Base-by-base conservation (phyloP, 2,113 vertebrate genomes). In the Pseudorhombus dupliciocellatus region DNA sequence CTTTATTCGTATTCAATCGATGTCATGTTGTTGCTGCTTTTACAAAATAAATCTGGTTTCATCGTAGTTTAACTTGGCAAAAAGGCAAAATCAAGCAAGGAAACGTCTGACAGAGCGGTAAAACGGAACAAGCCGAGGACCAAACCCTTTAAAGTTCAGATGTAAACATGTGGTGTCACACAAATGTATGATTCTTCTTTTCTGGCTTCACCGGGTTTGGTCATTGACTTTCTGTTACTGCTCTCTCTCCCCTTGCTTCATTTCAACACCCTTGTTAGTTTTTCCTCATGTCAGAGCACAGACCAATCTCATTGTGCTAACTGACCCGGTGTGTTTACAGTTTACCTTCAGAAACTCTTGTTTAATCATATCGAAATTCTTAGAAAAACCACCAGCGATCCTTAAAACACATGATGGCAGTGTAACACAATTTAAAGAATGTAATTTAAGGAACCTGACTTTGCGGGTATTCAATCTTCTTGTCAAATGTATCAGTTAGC, bases 41-140 rank as follows among this genome's bases (percentile, higher is more conserved):
- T 22, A 73, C 50, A 84, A 87, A 90, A 92, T 79, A 90, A 90
- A 88, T 80, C 88, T 87, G 88, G 87, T 88, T 74, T 75, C 70
- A 66, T 73, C 79, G 40, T 83, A 10, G 66, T 76, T 83, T 54
- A 55, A 50, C 24, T 73, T 48, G 11, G 42, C 5, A 48, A 68
- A 60, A 72, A 54, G 75, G 46, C 20, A 64, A 85, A 87, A 81
- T 73, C 53, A 70, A 74, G 37, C 64, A 83, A 31, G 50, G 40
- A 87, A 81, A 64, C 25, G 56, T 64, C 75, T 63, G 30, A 68
- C 40, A 75, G 30, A 56, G 55, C 12, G 42, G 22, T 40, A 52
- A 54, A 79, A 70, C 70, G 26, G 30, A 78, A 57, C 24, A 34
- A 75, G 66, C 14, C 56, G 71, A 12, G 12, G 62, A 66, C 66